Conservation (phyloP, 2,113 vertebrate genomes). For the Elaphurus davidianus region DNA sequence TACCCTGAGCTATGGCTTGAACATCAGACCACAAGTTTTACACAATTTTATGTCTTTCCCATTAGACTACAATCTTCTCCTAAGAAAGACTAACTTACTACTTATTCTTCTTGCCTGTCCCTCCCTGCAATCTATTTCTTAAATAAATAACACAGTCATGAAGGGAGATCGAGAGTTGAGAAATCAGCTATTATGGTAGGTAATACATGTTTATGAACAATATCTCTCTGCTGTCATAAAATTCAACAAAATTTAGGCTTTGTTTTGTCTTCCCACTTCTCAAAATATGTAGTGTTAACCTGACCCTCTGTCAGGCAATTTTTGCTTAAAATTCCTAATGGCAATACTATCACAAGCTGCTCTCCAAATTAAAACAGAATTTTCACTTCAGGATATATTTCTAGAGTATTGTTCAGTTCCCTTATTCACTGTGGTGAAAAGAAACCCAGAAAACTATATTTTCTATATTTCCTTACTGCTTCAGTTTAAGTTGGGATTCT, state of each 20-base stretch:
- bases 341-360: not conserved
- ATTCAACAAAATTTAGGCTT: not conserved
- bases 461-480: not conserved
- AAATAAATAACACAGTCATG: not conserved
- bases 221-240: constrained; percentile 4
- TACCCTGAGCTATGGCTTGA: not conserved
- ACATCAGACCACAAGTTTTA: not conserved
- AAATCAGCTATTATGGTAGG: not conserved
- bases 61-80: not conserved
- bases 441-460: not conserved
- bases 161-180: not conserved
- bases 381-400: not conserved
- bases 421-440: not conserved
- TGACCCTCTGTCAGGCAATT: not conserved
- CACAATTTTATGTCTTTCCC: not conserved
- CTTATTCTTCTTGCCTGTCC: not conserved
- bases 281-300: not conserved
- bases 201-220: not conserved
- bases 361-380: not conserved
- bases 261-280: constrained; percentile 10
- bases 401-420: not conserved
- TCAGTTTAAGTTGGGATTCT: constrained; percentile 8
- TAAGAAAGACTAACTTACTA: not conserved
- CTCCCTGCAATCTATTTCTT: not conserved
- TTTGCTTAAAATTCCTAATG: constrained; percentile 23